Base-by-base conservation (phyloP, 2,797 vertebrate species). In the Myripristis murdjan region DNA sequence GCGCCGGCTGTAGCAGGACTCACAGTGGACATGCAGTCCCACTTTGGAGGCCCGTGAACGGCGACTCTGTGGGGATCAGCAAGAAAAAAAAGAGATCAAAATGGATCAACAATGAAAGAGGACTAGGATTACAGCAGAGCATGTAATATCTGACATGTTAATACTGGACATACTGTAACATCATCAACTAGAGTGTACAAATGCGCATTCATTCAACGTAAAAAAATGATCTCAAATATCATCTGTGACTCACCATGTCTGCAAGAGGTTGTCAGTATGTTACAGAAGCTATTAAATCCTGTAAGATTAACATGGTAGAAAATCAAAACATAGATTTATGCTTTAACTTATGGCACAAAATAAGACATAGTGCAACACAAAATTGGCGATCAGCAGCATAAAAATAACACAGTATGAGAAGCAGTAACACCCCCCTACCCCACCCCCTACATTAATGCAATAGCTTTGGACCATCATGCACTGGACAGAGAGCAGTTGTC, bases 1-100 rank as follows among this genome's bases (percentile, higher is more conserved):
- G 85, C 94, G 93, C 18, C 91, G 93, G 66, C 75, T 95, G 94
- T 95, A 96, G 73, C 98, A 99, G 81, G 76, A 92, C 62, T 97
- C 96, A 48, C 98, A 99, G 88, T 99, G 98, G 47, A 72, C 90
- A 86, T 99, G 98, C 66, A 94, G 92, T 5, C 16, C 59, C 49
- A 63, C 24, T 43, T 53, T 80, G 76, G 85, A 73, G 57, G 71
- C 41, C 3, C 81, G 76, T 55, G 74, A 71, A n/a, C 67, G 59
- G 1, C 63, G 56, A 58, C 73, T 87, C 87, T 89, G 83, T 60
- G 60, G 15, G 33, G 16, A 35, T 33, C 8, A 6, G 18, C 16
- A n/a, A 24, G 5, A 3, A 28, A 56, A 24, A 16, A 22, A 26
- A 15, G 15, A 61, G 63, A 61, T 11, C 1, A 0, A 70, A 59